phyloP scores from a whole-genome alignment of 2,797 vertebrate genomes.

The Scarus forsteni region DNA sequence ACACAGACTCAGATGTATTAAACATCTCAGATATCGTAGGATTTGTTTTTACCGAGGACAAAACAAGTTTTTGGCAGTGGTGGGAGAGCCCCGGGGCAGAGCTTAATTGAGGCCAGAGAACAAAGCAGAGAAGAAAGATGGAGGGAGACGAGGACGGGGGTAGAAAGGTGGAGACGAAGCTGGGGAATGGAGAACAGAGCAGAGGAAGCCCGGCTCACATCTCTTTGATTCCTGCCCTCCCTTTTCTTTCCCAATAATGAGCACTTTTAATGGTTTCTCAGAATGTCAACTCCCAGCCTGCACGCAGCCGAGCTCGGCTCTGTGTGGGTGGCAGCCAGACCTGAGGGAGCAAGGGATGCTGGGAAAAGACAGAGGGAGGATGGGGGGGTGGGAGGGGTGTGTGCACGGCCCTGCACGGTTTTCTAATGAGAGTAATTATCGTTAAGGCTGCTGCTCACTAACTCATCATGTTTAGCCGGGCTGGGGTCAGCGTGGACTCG shows the following conservation, averaged over 20 bases:
- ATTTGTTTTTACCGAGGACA: constrained; percentile 15
- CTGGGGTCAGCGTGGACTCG: constrained; percentile 30
- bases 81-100: constrained; percentile 8
- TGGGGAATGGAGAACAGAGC: constrained; percentile 45
- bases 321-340: constrained; percentile 58
- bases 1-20: constrained; percentile 18
- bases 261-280: constrained; percentile 81
- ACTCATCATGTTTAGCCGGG: constrained; percentile 54
- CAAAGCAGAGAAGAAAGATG: constrained; percentile 6
- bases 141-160: constrained; percentile 28
- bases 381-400: constrained; percentile 6
- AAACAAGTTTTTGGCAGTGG: constrained; percentile 16
- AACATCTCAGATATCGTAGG: constrained; percentile 7
- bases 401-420: constrained; percentile 4
- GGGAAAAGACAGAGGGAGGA: constrained; percentile 18
- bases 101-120: constrained; percentile 49
- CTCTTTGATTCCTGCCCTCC: constrained; percentile 74
- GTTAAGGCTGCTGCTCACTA: constrained; percentile 44
- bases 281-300: constrained; percentile 71
- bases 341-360: constrained; percentile 17
- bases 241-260: constrained; percentile 83
- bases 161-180: constrained; percentile 29
- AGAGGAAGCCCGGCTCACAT: constrained; percentile 47
- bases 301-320: constrained; percentile 46
- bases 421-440: constrained; percentile 48